phyloP scores from a whole-genome alignment of 2,113 vertebrate species.

The Dendrocopos noguchii region DNA sequence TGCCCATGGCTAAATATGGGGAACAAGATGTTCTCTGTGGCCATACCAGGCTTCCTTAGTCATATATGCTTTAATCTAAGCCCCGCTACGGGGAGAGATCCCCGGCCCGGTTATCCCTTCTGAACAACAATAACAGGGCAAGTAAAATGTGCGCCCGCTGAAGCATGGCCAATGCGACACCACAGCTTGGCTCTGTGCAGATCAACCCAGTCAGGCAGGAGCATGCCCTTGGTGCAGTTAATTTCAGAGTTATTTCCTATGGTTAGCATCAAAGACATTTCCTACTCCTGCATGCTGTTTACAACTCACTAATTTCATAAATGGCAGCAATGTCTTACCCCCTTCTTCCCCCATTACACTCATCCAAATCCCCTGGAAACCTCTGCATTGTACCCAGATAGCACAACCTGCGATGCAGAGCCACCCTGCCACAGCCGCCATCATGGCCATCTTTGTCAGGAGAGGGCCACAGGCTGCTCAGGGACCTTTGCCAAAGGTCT shows the following conservation, averaged over 20 bases:
- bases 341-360: neutral
- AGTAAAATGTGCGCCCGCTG: neutral
- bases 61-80: slow-evolving; percentile 56
- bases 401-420: fast-evolving
- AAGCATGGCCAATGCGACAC: slow-evolving; percentile 31
- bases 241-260: slow-evolving; percentile 35
- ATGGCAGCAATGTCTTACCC: neutral
- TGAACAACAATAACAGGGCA: neutral
- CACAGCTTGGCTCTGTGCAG: neutral
- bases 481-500: neutral
- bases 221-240: slow-evolving; percentile 18
- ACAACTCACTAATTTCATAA: slow-evolving; percentile 5
- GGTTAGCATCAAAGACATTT: slow-evolving; percentile 42
- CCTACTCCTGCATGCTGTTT: neutral
- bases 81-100: neutral
- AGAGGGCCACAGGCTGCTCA: neutral
- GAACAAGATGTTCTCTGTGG: slow-evolving; percentile 71
- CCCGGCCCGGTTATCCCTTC: neutral
- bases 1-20: slow-evolving; percentile 54
- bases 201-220: slow-evolving; percentile 55
- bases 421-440: fast-evolving
- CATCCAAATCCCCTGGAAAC: neutral
- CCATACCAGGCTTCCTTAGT: slow-evolving; percentile 63
- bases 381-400: neutral
- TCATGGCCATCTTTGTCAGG: neutral